Evolutionary conservation across 1,140 invertebrate species (phyloP).

Genomic region (Drosophila erecta): DNA sequence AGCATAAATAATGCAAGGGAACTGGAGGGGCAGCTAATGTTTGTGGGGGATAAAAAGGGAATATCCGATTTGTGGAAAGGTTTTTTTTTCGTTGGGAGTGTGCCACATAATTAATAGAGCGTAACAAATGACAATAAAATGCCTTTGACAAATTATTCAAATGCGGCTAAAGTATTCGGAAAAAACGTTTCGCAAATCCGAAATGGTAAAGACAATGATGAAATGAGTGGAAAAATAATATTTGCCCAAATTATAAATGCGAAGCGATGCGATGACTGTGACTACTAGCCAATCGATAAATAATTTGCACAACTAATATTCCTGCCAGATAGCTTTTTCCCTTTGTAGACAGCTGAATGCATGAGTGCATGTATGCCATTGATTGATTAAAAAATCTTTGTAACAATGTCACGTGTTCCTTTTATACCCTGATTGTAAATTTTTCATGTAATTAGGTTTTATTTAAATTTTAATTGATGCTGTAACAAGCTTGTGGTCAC

Average conservation of each 20-base stretch:
- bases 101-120: conserved; percentile 76
- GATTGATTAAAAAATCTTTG: conserved; percentile 11
- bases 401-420: neutral
- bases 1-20: conserved; percentile 61
- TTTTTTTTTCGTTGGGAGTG: conserved; percentile 21
- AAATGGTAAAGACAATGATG: conserved; percentile 37
- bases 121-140: conserved; percentile 62
- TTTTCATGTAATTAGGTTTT: conserved; percentile 7
- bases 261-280: neutral
- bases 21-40: neutral
- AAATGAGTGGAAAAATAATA: conserved; percentile 44
- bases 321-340: conserved; percentile 3
- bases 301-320: conserved; percentile 11
- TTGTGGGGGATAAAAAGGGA: neutral
- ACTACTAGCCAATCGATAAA: conserved; percentile 24
- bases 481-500: neutral
- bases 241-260: conserved; percentile 25
- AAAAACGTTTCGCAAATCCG: conserved; percentile 41
- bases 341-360: neutral
- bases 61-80: conserved; percentile 7
- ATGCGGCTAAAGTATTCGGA: conserved; percentile 56
- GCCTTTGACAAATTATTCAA: conserved; percentile 65
- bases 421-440: neutral
- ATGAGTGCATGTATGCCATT: neutral
- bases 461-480: neutral